Evolutionary conservation across 2,113 vertebrate genomes (phyloP), one percentile per base, ranked within the genome.

Genomic region (Carettochelys insculpta): DNA sequence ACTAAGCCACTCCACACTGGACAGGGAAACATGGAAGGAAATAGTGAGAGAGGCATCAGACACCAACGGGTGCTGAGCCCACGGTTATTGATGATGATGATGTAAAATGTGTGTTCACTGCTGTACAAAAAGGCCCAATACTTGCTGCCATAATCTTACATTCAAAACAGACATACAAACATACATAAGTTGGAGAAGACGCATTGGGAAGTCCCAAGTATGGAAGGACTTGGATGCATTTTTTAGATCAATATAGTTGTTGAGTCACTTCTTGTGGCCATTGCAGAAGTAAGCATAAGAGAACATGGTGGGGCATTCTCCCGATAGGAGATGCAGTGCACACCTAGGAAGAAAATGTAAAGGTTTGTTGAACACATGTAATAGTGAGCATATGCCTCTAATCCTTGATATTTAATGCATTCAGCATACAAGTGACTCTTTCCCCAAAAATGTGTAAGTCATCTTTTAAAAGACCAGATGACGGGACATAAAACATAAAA

Each of bases 331-430:
- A 81, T n/a, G 1, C 2, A 90, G 51, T 1, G 83, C 80, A 61
- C 76, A 82, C 93, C 89, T 82, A 92, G 80, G 87, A 87, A 95
- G 52, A 54, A 51, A 95, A 27, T 95, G 80, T 92, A 82, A 77
- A 79, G 68, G 12, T 93, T 71, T 84, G 80, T 71, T 84, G 78
- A 82, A 43, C 51, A 31, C 73, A 19, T 51, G 25, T 5, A 61
- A 52, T 85, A 27, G 19, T 77, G 73, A 83, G 89, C 45, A 56
- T 43, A 90, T 51, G 77, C 6, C 90, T 89, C 87, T 38, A 54
- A 24, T 52, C 58, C 83, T 91, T 52, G 83, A 95, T 41, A 52
- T 94, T 89, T 90, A 52, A 16, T 80, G 48, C 1, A 0, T 61
- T 78, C 88, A 61, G 43, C 48, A 76, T 53, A 80, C 16, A 89